phyloP scores from a whole-genome alignment of 30 jellyfish, hydroid and myxozoan genomes.

The Phacellophora camtschatica region DNA sequence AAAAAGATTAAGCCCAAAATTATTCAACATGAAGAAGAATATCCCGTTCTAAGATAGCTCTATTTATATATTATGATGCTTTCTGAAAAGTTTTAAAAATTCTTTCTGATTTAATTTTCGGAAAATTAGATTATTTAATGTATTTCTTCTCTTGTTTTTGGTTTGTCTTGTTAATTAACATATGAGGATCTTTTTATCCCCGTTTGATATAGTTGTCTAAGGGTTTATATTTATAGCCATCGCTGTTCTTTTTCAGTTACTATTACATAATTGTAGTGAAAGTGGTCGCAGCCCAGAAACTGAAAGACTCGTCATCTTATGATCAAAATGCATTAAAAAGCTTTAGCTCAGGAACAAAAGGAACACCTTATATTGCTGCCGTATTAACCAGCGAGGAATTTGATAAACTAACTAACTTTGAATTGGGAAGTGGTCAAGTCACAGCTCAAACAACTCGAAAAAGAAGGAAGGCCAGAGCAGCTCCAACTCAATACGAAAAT shows the following conservation, averaged over 20 bases:
- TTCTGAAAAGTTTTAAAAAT: too few relatives aligned
- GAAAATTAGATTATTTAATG: too few relatives aligned
- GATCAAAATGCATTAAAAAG: conserved; percentile 7
- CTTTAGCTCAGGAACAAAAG: conserved; percentile 19
- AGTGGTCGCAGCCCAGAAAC: background rate
- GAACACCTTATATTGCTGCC: conserved; percentile 68
- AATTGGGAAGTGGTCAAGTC: conserved; percentile 46
- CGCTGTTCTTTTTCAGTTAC: background rate
- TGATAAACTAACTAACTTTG: background rate
- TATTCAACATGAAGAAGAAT: too few relatives aligned
- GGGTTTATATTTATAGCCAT: too few relatives aligned
- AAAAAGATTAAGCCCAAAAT: too few relatives aligned
- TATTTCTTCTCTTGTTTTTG: too few relatives aligned
- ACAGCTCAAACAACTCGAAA: background rate
- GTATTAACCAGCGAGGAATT: conserved; percentile 13
- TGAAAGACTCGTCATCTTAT: conserved; percentile 22
- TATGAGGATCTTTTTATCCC: too few relatives aligned
- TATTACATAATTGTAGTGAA: conserved; percentile 41
- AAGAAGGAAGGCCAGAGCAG: conserved; percentile 31
- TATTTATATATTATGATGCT: too few relatives aligned
- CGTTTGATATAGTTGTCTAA: too few relatives aligned
- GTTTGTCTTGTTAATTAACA: too few relatives aligned
- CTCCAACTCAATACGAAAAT: conserved; percentile 8
- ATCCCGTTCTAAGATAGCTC: too few relatives aligned
- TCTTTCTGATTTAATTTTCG: too few relatives aligned